These are phyloP conservation scores for Barbus barbus DNA, from an alignment of 2,113 vertebrate species.

Conservation along the genomic window DNA sequence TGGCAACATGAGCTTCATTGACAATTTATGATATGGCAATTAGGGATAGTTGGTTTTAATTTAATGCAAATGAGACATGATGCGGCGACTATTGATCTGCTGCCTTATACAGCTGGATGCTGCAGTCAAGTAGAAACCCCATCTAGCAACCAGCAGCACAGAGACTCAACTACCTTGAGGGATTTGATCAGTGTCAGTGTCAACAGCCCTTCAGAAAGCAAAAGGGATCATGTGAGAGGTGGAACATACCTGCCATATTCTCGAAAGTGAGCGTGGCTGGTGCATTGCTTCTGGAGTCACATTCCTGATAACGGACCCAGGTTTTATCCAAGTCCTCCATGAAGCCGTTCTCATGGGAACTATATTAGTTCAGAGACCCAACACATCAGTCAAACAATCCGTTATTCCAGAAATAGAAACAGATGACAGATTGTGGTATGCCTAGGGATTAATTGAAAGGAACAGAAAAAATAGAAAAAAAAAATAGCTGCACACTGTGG, in stretches of 20 bases:
- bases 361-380: slow-evolving; percentile 68
- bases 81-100: background rate
- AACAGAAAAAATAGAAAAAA: background rate
- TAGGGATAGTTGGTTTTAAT: background rate
- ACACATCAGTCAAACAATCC: slow-evolving; percentile 5
- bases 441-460: background rate
- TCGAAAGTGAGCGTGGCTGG: slow-evolving; percentile 98
- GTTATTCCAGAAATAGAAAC: slow-evolving; percentile 1
- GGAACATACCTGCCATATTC: slow-evolving; percentile 93
- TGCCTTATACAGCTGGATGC: background rate
- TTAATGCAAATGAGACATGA: background rate
- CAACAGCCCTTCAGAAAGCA: background rate
- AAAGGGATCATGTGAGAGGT: background rate
- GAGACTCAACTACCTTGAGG: background rate
- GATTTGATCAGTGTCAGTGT: background rate
- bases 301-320: slow-evolving; percentile 98
- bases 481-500: background rate
- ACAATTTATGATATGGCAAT: too few species aligned
- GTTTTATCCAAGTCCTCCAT: slow-evolving; percentile 99
- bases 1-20: background rate
- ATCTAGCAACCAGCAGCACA: background rate
- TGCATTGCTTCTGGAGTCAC: slow-evolving; percentile 96
- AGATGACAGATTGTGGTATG: background rate
- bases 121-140: background rate
- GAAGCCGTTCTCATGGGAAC: slow-evolving; percentile 97